phyloP scores from a whole-genome alignment of 2,797 vertebrate genomes.

The Danio kyathit region DNA sequence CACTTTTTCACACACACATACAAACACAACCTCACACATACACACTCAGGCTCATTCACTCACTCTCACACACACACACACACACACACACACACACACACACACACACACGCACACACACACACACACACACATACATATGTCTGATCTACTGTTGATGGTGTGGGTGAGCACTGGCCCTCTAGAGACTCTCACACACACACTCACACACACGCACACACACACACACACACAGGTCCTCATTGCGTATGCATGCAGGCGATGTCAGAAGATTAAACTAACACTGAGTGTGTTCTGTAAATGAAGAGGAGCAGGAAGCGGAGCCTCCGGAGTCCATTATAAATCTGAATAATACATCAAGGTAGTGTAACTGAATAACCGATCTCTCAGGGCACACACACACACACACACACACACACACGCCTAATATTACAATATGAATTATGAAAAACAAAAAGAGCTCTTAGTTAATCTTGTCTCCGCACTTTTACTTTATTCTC shows the following conservation, averaged over 20 bases:
- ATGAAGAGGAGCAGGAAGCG: slow-evolving; percentile 97
- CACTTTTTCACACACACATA: too few relatives aligned
- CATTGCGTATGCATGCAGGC: slow-evolving; percentile 97
- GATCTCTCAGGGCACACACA: slow-evolving; percentile 92
- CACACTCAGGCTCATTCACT: too few relatives aligned
- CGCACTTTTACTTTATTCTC: slow-evolving; percentile 97
- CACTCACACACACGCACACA: slow-evolving; percentile 60
- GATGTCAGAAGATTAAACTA: slow-evolving; percentile 99
- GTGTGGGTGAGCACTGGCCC: slow-evolving; percentile 86
- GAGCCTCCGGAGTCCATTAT: slow-evolving; percentile 99
- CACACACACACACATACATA: too few relatives aligned
- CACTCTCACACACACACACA: too few relatives aligned
- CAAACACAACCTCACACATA: too few relatives aligned
- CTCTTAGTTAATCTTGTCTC: slow-evolving; percentile 99
- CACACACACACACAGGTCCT: slow-evolving; percentile 68
- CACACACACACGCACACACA: too few relatives aligned
- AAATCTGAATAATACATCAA: slow-evolving; percentile 99
- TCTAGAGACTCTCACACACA: slow-evolving; percentile 70
- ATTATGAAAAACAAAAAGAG: slow-evolving; percentile 99
- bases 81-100: too few relatives aligned
- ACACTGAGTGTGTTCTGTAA: slow-evolving; percentile 99
- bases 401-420: slow-evolving; percentile 81
- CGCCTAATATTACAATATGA: slow-evolving; percentile 99
- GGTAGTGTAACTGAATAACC: slow-evolving; percentile 99
- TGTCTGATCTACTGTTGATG: slow-evolving; percentile 81